A percentile compares a stretch with the other conserved stretches of the same genome.
phyloP scores from a whole-genome alignment of 2,888 invertebrate genomes.

The Sarcophaga subvicina region DNA sequence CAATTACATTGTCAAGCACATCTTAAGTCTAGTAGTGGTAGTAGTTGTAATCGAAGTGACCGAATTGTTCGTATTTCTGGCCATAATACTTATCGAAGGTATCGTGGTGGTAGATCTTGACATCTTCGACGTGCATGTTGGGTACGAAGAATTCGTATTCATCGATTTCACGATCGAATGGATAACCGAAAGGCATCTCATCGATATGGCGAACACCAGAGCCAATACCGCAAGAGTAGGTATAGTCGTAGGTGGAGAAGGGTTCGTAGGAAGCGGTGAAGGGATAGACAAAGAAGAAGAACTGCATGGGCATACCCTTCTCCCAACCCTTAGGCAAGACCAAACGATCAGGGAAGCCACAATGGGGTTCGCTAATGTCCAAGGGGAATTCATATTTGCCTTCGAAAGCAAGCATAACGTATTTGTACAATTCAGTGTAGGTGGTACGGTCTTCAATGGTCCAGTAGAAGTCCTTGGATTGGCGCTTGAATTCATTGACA shows the following conservation, averaged over 20 bases:
- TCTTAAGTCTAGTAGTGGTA: not conserved
- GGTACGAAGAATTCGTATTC: constrained; percentile 85
- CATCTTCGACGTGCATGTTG: constrained; percentile 87
- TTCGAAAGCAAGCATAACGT: constrained; percentile 80
- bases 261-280: constrained; percentile 71
- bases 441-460: constrained; percentile 84
- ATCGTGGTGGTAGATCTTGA: constrained; percentile 85
- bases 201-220: constrained; percentile 83
- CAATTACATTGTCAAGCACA: not conserved
- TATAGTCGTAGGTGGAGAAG: constrained; percentile 80
- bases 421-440: constrained; percentile 79
- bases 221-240: constrained; percentile 82
- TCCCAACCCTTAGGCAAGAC: constrained; percentile 84
- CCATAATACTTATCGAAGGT: constrained; percentile 77
- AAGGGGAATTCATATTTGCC: constrained; percentile 80
- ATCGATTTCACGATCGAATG: constrained; percentile 87
- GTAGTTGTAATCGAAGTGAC: constrained; percentile 56
- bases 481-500: constrained; percentile 76
- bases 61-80: constrained; percentile 72
- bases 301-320: constrained; percentile 84
- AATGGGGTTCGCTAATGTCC: constrained; percentile 81
- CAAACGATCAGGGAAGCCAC: constrained; percentile 84
- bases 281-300: constrained; percentile 84
- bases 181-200: constrained; percentile 86
- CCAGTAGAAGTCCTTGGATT: constrained; percentile 72